Evolutionary conservation across 2,888 invertebrate species (phyloP), one percentile per base, ranked within the genome.

Genomic region (Gymnocheta viridis): DNA sequence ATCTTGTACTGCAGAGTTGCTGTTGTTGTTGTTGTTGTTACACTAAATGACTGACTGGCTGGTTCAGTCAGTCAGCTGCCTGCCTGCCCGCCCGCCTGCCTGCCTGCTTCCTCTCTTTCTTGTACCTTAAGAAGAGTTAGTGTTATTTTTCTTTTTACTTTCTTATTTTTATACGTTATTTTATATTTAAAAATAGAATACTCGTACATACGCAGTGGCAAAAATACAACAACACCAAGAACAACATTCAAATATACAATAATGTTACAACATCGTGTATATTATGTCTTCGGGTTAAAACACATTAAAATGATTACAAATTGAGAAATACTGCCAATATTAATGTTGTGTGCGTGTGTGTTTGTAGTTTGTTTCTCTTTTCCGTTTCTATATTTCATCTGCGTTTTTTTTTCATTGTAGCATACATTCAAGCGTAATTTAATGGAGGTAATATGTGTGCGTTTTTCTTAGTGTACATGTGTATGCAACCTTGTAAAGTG

Each of bases 221-320:
- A 41, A 56, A 70, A 44, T 41, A n/a, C 19, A 35, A 4, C 17
- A n/a, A 24, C 66, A 67, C 58, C n/a, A 60, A 51, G 17, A 56
- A 47, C 44, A 58, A 38, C 44, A 56, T 41, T 54, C 22, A 12
- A 29, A 60, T 49, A 9, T n/a, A 44, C 27, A 64, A 74, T 64
- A 60, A 44, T 35, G 47, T 60, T 35, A 47, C 60, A 76, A 44
- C 62, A 44, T 54, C 22, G 69, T 62, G 70, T 73, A 17, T 38
- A 19, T n/a, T 44, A 58, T 62, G 74, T 69, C 74, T 74, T 74
- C 54, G 74, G 66, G 66, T 86, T 86, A 88, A 88, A 89, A 89
- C 88, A 89, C 89, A 88, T 89, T 89, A 88, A 88, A 89, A 89
- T 88, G 89, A 88, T 87, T 88, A 89, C 89, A 89, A 89, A 89